phyloP scores from a whole-genome alignment of 92 coral and sea anemone species.

The Porites divaricata region DNA sequence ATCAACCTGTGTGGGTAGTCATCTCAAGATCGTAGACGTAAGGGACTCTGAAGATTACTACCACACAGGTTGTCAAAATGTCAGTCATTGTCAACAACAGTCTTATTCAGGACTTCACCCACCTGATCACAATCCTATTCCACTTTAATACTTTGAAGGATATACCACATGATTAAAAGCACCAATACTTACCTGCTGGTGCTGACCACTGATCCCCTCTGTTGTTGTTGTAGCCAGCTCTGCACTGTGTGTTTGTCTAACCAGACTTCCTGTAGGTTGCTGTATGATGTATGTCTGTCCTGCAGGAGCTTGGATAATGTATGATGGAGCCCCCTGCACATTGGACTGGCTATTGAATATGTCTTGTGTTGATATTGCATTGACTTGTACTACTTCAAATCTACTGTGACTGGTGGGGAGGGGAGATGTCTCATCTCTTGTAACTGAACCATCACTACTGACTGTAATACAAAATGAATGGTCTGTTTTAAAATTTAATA shows the following conservation, averaged over 20 bases:
- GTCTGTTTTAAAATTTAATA: too few species aligned
- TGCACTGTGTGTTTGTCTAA: constrained; percentile 56
- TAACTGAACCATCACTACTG: constrained; percentile 81
- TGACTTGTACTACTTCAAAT: constrained; percentile 81
- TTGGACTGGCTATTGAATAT: constrained; percentile 37
- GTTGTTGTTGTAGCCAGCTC: constrained; percentile 68
- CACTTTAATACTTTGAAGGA: too few species aligned
- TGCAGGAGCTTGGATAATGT: constrained; percentile 81
- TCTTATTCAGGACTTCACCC: too few species aligned
- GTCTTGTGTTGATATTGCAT: constrained; percentile 70
- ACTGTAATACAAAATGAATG: constrained; percentile 47
- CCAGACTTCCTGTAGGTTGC: constrained; percentile 72
- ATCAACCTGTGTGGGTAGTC: too few species aligned
- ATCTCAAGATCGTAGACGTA: too few species aligned
- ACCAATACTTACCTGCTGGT: constrained; percentile 20
- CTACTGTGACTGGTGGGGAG: constrained; percentile 56
- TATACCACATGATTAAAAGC: not conserved
- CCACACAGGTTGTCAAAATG: too few species aligned
- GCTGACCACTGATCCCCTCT: constrained; percentile 28
- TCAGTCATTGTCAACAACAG: too few species aligned
- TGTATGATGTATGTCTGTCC: constrained; percentile 93
- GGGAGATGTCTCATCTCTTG: constrained; percentile 59
- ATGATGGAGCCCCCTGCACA: constrained; percentile 77
- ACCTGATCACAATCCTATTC: not conserved
- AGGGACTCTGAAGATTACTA: too few species aligned